These are phyloP conservation scores for Ailuropoda melanoleuca DNA, from an alignment of 2,113 vertebrate species.

Conservation along the genomic window DNA sequence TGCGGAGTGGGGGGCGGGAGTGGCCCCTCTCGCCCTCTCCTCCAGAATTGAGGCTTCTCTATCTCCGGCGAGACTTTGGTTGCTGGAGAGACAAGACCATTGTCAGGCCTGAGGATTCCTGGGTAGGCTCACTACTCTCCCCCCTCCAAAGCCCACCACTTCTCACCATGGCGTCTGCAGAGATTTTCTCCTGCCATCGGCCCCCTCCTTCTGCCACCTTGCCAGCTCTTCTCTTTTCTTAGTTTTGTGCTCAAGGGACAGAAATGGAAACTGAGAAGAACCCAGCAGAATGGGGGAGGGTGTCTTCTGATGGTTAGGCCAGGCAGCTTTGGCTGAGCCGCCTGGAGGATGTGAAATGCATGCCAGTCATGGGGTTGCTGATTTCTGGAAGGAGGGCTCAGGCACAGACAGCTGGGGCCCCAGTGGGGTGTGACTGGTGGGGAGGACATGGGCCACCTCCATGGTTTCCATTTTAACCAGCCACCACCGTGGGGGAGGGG, in stretches of 20 bases:
- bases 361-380: background rate
- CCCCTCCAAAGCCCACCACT: background rate
- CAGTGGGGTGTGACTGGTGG: background rate
- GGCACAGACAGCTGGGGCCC: background rate
- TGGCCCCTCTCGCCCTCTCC: background rate
- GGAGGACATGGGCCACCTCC: background rate
- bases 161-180: background rate
- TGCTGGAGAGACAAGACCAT: conserved; percentile 77
- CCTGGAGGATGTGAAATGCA: background rate
- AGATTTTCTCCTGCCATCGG: rapidly evolving
- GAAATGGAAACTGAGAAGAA: background rate
- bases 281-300: background rate
- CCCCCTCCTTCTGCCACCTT: rapidly evolving
- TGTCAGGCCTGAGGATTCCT: conserved; percentile 48
- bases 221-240: background rate
- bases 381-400: background rate
- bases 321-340: background rate
- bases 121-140: background rate
- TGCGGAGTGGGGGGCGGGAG: background rate
- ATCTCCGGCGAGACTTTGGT: conserved; percentile 54
- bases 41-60: conserved; percentile 49
- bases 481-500: background rate
- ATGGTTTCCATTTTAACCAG: background rate
- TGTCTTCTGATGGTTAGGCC: background rate
- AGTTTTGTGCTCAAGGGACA: background rate